A percentile compares a stretch with the other conserved stretches of the same genome.
These are phyloP conservation scores for Meteorus colon DNA, from an alignment of 2,888 invertebrate genomes.

Conservation along the genomic window DNA sequence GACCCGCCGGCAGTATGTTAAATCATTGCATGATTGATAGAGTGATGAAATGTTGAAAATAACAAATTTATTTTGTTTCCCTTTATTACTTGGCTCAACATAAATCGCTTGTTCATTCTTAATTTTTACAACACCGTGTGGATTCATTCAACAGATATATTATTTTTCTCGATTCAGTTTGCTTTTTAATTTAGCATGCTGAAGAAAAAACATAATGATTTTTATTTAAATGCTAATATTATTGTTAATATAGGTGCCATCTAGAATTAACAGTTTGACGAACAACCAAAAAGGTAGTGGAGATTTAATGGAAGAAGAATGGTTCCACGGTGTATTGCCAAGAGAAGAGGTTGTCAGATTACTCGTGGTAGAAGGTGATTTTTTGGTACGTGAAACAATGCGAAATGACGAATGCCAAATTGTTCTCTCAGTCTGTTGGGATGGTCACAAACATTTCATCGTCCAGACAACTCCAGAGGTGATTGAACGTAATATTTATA, in stretches of 20 bases:
- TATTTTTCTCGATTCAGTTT: background rate
- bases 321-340: slow-evolving; percentile 98
- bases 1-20: slow-evolving; percentile 67
- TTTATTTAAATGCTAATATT: background rate
- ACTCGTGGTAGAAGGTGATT: slow-evolving; percentile 94
- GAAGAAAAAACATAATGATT: background rate
- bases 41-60: slow-evolving; percentile 22
- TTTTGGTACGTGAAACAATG: slow-evolving; percentile 93
- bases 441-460: slow-evolving; percentile 97
- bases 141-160: background rate
- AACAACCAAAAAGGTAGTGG: slow-evolving; percentile 75
- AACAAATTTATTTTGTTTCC: slow-evolving; percentile 21
- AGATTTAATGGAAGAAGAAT: slow-evolving; percentile 91
- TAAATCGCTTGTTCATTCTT: slow-evolving; percentile 5
- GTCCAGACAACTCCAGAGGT: slow-evolving; percentile 96
- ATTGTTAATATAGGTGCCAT: slow-evolving; percentile 60
- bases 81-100: background rate
- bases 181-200: background rate
- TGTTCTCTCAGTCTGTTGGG: slow-evolving; percentile 96
- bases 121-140: slow-evolving; percentile 19
- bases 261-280: slow-evolving; percentile 62
- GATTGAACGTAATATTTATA: background rate
- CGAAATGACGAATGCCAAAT: slow-evolving; percentile 93
- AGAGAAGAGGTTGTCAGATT: slow-evolving; percentile 95
- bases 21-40: slow-evolving; percentile 36